Evolutionary conservation across 35 echinoderm and acorn worm genomes (phyloP).

Genomic region (Patiria miniata): DNA sequence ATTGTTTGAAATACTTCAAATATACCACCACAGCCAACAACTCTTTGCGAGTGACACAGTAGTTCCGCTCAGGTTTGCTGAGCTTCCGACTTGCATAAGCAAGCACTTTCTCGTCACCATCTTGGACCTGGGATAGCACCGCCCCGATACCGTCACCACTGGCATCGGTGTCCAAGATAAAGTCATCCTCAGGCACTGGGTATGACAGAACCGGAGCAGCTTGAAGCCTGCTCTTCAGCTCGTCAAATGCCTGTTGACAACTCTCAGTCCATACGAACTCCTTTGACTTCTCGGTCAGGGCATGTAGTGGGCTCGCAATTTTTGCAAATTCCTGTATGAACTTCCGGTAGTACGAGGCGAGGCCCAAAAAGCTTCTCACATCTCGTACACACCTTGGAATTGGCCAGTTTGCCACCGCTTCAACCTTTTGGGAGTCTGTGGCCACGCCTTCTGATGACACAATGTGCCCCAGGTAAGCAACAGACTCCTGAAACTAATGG

Average conservation of each 20-base stretch:
- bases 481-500: conserved; percentile 30
- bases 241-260: conserved; percentile 33
- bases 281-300: conserved; percentile 13
- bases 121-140: conserved; percentile 61
- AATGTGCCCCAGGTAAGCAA: conserved; percentile 57
- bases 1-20: conserved; percentile 62
- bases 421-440: conserved; percentile 46
- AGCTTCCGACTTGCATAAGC: conserved; percentile 44
- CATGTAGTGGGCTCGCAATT: conserved; percentile 50
- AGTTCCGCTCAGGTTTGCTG: conserved; percentile 45
- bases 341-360: conserved; percentile 49
- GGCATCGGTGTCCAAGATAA: conserved; percentile 54
- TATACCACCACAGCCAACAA: conserved; percentile 48
- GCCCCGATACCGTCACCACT: conserved; percentile 39
- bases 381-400: not conserved
- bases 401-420: conserved; percentile 37
- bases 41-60: conserved; percentile 45
- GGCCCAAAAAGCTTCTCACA: conserved; percentile 60
- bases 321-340: conserved; percentile 46
- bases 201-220: conserved; percentile 54
- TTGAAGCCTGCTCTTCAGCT: conserved; percentile 23
- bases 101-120: conserved; percentile 58
- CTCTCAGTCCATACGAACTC: conserved; percentile 37
- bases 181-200: conserved; percentile 25
- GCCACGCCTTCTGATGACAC: conserved; percentile 30